A percentile compares a stretch with the other conserved stretches of the same genome.
These are phyloP conservation scores for Acanthosoma haemorrhoidale DNA, from an alignment of 2,888 invertebrate genomes.

Conservation along the genomic window DNA sequence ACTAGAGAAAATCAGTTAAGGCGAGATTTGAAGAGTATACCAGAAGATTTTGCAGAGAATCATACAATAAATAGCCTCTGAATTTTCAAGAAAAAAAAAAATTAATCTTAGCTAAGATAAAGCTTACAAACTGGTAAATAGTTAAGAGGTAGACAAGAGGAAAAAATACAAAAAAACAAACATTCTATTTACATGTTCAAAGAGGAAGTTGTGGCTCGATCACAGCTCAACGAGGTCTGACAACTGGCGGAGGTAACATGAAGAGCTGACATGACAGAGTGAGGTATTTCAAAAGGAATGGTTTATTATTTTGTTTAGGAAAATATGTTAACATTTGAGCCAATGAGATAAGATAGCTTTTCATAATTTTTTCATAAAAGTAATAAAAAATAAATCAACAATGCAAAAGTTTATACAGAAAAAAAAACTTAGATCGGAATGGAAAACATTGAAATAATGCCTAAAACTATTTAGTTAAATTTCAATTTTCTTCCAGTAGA, in stretches of 20 bases:
- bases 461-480: no score
- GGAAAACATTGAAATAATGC: no score
- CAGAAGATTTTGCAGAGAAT: background rate
- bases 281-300: conserved; percentile 18
- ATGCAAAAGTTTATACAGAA: background rate
- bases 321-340: background rate
- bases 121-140: conserved; percentile 4
- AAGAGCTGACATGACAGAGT: background rate
- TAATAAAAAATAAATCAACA: background rate
- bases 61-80: conserved; percentile 8
- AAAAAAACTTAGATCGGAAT: no score
- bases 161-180: no score
- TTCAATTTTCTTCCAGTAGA: background rate
- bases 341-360: background rate
- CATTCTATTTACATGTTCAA: background rate
- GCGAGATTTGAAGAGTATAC: conserved; percentile 7
- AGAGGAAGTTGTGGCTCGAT: background rate
- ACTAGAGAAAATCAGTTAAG: conserved; percentile 8
- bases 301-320: background rate
- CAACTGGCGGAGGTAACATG: conserved; percentile 16
- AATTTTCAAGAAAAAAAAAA: background rate
- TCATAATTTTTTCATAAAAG: no score
- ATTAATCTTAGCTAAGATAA: conserved; percentile 3
- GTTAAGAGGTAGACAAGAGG: conserved; percentile 18
- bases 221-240: conserved; percentile 15